Evolutionary conservation across 2,888 invertebrate species (phyloP).

Genomic region (Cataglyphis rosenhaueri): DNA sequence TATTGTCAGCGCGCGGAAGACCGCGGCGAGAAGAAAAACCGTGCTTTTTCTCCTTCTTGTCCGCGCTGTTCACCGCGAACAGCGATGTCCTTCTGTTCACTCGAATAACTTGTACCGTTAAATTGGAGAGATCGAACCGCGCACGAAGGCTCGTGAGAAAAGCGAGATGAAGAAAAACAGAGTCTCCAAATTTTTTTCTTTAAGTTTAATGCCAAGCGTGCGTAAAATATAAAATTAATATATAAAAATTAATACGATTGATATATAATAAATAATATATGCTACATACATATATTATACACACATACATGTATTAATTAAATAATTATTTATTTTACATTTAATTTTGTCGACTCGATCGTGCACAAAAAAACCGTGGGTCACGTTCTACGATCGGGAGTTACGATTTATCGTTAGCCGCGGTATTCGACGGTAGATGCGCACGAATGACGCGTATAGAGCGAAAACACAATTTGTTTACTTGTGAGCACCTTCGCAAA

Average conservation of each 20-base stretch:
- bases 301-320: not conserved
- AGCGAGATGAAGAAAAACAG: not conserved
- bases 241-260: too few relatives aligned
- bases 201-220: not conserved
- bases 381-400: not conserved
- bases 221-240: not conserved
- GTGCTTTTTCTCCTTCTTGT: not conserved
- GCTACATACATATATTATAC: not conserved
- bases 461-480: not conserved
- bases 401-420: not conserved
- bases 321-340: not conserved
- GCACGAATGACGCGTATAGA: conserved; percentile 9
- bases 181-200: not conserved
- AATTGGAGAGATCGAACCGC: not conserved
- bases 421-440: conserved; percentile 10
- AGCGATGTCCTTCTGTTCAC: not conserved
- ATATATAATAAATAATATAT: not conserved
- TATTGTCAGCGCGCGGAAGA: conserved; percentile 7
- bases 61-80: not conserved
- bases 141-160: not conserved
- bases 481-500: conserved; percentile 8
- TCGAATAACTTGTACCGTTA: conserved; percentile 1
- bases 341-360: not conserved
- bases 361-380: not conserved
- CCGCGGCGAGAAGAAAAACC: not conserved